Evolutionary conservation across 2,797 vertebrate genomes (phyloP).

Genomic region (Limosa lapponica): DNA sequence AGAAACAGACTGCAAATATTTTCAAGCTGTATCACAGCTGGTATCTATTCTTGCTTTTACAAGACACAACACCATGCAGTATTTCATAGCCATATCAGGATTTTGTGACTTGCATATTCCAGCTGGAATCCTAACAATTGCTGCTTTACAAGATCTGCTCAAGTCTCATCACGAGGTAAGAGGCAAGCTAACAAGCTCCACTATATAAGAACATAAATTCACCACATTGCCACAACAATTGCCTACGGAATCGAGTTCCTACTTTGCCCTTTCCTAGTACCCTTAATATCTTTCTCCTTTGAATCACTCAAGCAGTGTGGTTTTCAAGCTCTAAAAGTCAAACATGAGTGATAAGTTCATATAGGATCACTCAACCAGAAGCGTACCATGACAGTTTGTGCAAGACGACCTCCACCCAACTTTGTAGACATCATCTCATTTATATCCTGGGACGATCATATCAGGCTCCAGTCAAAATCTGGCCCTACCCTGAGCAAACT

Average conservation of each 20-base stretch:
- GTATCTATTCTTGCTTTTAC: background rate
- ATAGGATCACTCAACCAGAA: background rate
- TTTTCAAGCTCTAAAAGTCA: background rate
- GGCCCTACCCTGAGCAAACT: constrained; percentile 46
- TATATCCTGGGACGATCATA: background rate
- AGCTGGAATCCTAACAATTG: background rate
- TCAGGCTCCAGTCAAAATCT: background rate
- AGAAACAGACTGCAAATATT: background rate
- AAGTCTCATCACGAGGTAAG: background rate
- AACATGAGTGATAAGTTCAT: background rate
- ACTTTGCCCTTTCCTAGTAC: background rate
- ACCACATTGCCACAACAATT: background rate
- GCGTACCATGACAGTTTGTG: background rate
- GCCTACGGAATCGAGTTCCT: background rate
- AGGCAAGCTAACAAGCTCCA: background rate
- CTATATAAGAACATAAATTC: background rate
- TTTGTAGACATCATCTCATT: constrained; percentile 73
- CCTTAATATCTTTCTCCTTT: background rate
- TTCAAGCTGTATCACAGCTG: background rate
- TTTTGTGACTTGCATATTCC: background rate
- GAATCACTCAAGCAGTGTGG: background rate
- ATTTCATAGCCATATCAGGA: background rate
- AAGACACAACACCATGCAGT: background rate
- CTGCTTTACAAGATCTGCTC: background rate
- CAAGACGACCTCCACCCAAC: constrained; percentile 61